These are phyloP conservation scores for Allobates femoralis DNA, from an alignment of 2,797 vertebrate genomes.

Conservation along the genomic window DNA sequence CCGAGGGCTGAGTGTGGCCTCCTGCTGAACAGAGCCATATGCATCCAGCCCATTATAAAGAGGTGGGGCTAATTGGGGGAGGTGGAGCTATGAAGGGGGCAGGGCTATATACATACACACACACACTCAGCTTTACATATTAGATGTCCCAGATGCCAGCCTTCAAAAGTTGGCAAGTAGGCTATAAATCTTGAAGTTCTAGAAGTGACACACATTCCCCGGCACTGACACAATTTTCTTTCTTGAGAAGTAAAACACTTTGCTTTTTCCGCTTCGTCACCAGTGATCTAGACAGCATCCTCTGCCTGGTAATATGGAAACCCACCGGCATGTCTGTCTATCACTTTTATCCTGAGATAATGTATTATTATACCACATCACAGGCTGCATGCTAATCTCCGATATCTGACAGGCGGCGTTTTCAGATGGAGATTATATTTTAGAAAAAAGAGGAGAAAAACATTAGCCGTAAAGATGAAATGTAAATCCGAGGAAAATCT, in stretches of 20 bases:
- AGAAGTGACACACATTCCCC: background rate
- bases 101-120: no score
- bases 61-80: no score
- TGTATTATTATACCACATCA: conserved; percentile 32
- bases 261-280: background rate
- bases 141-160: no score
- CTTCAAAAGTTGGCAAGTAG: no score
- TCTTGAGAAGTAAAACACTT: conserved; percentile 2
- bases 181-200: no score
- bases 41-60: no score
- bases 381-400: conserved; percentile 4
- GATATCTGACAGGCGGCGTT: conserved; percentile 25
- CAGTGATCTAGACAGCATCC: background rate
- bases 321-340: background rate
- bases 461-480: conserved; percentile 15
- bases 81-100: no score
- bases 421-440: conserved; percentile 6
- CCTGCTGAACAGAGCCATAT: no score
- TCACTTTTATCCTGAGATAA: conserved; percentile 44
- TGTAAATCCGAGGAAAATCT: conserved; percentile 24
- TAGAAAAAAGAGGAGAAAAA: conserved; percentile 3
- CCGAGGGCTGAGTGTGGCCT: no score
- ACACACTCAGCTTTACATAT: no score
- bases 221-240: background rate
- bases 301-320: background rate